A percentile compares a stretch with the other conserved stretches of the same genome.
phyloP scores from a whole-genome alignment of 1,140 invertebrate genomes.

The Aphelinus certus region DNA sequence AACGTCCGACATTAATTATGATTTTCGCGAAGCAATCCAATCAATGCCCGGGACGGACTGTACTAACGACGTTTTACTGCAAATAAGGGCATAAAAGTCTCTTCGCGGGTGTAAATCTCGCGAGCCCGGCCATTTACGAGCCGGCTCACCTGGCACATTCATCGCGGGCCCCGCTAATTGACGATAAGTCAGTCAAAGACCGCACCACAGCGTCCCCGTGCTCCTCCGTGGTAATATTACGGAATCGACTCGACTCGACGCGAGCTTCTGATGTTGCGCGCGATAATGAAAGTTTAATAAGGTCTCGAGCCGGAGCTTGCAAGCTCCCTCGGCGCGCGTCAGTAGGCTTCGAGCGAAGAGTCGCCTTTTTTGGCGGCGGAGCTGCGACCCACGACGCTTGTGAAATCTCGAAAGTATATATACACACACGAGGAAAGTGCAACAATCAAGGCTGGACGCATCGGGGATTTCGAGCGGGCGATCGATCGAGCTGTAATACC shows the following conservation, averaged over 20 bases:
- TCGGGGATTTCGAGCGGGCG: no score
- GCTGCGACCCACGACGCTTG: no score
- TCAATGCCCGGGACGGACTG: neutral
- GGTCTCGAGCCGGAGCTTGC: neutral
- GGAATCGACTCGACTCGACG: slow-evolving; percentile 3
- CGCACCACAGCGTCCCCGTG: no score
- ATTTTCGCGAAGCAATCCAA: neutral
- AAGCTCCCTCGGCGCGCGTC: no score
- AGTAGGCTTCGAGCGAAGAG: no score
- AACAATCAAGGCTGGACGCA: no score
- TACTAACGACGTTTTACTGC: neutral
- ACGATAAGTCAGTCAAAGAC: neutral
- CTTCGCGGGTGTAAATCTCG: neutral
- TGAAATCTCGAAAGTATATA: no score
- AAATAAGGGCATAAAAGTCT: neutral
- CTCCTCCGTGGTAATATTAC: neutral
- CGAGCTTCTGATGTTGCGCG: neutral
- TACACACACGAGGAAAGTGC: no score
- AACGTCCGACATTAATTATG: neutral
- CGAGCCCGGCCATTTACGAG: neutral
- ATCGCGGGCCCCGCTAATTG: neutral
- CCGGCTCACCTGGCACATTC: neutral
- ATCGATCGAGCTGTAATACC: no score
- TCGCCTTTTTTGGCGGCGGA: no score
- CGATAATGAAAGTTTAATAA: slow-evolving; percentile 26